Conservation (phyloP, 2,888 invertebrate species). For the Sesia bembeciformis region DNA sequence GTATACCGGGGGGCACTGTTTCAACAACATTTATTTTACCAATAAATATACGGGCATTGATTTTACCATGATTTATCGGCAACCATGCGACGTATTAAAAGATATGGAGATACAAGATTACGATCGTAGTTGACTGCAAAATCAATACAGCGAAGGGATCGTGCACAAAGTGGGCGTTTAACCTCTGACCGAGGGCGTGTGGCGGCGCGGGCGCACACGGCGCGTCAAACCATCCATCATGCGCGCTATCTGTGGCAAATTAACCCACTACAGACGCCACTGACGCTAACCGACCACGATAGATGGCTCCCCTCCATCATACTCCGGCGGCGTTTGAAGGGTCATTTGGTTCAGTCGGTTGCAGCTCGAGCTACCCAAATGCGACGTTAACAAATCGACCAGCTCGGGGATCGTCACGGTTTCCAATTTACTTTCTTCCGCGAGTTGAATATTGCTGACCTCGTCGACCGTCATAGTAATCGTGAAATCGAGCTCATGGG, state of each 20-base stretch:
- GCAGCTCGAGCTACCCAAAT: slow-evolving; percentile 31
- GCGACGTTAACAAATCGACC: slow-evolving; percentile 59
- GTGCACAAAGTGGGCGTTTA: slow-evolving; percentile 69
- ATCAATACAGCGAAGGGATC: slow-evolving; percentile 63
- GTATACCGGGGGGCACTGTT: slow-evolving; percentile 18
- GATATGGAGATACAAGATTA: slow-evolving; percentile 37
- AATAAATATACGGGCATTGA: slow-evolving; percentile 20
- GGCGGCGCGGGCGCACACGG: slow-evolving; percentile 43
- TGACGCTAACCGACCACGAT: slow-evolving; percentile 17
- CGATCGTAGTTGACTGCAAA: slow-evolving; percentile 56
- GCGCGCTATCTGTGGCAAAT: slow-evolving; percentile 58
- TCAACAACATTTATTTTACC: slow-evolving; percentile 18
- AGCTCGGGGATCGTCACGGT: slow-evolving; percentile 45
- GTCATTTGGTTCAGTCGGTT: slow-evolving; percentile 20
- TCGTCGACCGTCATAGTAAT: slow-evolving; percentile 28
- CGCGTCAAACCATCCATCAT: slow-evolving; percentile 63
- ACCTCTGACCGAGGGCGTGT: slow-evolving; percentile 57
- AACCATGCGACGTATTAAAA: slow-evolving; percentile 20
- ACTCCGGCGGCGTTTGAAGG: slow-evolving; percentile 12
- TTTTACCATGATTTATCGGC: slow-evolving; percentile 17
- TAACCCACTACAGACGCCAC: slow-evolving; percentile 56
- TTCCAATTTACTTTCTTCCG: slow-evolving; percentile 59
- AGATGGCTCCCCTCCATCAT: slow-evolving; percentile 12
- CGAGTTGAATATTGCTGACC: slow-evolving; percentile 42
- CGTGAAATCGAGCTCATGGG: slow-evolving; percentile 40